These are phyloP conservation scores for Poecile atricapillus DNA, from an alignment of 2,113 vertebrate genomes.

Conservation along the genomic window DNA sequence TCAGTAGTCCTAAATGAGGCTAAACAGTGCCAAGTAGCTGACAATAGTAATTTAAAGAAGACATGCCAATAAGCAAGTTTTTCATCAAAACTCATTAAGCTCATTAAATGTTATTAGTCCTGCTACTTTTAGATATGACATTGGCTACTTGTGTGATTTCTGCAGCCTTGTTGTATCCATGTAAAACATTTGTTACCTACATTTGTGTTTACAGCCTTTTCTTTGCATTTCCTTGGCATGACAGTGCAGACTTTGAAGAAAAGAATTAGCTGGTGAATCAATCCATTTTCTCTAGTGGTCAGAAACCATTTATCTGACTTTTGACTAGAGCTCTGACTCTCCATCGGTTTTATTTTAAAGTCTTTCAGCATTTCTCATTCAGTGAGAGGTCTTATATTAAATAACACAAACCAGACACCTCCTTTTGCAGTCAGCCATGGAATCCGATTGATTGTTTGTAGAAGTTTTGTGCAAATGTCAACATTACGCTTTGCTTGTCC, in stretches of 20 bases:
- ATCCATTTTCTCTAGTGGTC: not conserved
- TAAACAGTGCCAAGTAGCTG: not conserved
- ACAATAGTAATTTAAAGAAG: not conserved
- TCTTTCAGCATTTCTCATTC: not conserved
- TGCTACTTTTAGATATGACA: not conserved
- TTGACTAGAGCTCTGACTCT: not conserved
- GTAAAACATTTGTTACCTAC: not conserved
- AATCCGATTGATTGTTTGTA: not conserved
- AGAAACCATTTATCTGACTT: not conserved
- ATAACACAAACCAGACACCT: not conserved
- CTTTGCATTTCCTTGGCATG: not conserved
- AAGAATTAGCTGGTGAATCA: not conserved
- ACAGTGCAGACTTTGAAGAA: not conserved
- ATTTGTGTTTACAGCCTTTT: not conserved
- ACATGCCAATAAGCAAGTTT: not conserved
- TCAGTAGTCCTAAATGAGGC: not conserved
- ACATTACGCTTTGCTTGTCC: not conserved
- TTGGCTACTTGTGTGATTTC: not conserved
- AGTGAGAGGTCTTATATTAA: not conserved
- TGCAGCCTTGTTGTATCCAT: not conserved
- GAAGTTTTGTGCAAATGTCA: conserved; percentile 36
- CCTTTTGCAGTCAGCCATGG: not conserved
- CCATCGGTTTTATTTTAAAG: not conserved
- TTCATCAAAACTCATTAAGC: not conserved
- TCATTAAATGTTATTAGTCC: not conserved